Conservation (phyloP, 2,797 vertebrate species). For the Alca torda region DNA sequence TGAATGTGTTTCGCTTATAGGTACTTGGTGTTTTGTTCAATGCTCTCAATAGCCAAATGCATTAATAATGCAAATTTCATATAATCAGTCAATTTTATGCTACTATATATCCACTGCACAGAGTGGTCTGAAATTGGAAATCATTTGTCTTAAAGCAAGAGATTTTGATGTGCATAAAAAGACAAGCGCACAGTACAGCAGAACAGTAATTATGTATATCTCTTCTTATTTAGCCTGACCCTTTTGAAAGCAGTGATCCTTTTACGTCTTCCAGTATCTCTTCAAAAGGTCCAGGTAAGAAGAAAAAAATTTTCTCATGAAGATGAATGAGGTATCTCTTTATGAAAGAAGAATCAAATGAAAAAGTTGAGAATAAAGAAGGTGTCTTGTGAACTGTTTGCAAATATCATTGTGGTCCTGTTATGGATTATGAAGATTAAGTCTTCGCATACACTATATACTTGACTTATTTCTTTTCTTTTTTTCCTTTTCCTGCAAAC, state of each 20-base stretch:
- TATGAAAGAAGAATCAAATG: neutral
- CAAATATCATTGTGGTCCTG: neutral
- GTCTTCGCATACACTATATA: neutral
- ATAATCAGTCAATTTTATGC: neutral
- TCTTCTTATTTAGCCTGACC: constrained; percentile 78
- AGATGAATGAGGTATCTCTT: neutral
- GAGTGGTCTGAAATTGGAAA: neutral
- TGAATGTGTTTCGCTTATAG: neutral
- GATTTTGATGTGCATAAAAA: neutral
- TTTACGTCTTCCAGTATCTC: constrained; percentile 87
- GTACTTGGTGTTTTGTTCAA: neutral
- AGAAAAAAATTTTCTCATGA: neutral
- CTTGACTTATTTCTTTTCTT: neutral
- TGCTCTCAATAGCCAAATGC: neutral
- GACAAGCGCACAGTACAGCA: neutral
- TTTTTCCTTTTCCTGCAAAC: neutral
- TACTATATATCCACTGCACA: neutral
- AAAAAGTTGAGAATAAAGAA: neutral
- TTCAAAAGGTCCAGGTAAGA: constrained; percentile 91
- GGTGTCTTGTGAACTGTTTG: neutral
- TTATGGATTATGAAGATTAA: neutral
- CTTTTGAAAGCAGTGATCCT: constrained; percentile 88
- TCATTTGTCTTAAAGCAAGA: neutral
- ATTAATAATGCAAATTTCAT: neutral
- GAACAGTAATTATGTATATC: neutral